Conservation (phyloP, 2,113 vertebrate genomes). For the Bubo blakistoni region DNA sequence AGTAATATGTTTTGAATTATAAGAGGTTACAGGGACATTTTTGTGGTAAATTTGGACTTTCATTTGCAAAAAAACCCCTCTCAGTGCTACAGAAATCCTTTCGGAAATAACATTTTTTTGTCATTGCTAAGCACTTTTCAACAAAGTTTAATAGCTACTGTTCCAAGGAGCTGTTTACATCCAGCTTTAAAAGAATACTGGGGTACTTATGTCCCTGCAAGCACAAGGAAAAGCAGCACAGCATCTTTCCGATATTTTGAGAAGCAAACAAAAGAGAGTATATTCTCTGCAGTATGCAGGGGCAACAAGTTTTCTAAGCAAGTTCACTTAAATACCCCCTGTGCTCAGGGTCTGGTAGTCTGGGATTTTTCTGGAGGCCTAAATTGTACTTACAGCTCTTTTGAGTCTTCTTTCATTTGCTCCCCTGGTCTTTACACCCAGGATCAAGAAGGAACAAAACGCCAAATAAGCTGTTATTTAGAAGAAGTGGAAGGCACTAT, state of each 20-base stretch:
- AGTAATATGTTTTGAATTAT: slow-evolving; percentile 90
- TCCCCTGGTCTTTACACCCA: background rate
- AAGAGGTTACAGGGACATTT: slow-evolving; percentile 85
- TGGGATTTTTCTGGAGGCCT: background rate
- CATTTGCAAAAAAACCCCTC: slow-evolving; percentile 55
- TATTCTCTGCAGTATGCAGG: background rate
- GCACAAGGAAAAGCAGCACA: background rate
- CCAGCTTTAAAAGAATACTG: background rate
- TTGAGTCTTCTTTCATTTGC: background rate
- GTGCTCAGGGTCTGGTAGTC: background rate
- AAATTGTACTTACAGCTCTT: background rate
- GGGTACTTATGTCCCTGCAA: background rate
- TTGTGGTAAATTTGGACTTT: slow-evolving; percentile 84
- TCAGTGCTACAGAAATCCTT: slow-evolving; percentile 36
- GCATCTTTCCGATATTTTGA: background rate
- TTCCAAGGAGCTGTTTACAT: slow-evolving; percentile 45
- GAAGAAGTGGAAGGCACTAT: background rate
- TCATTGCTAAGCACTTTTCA: slow-evolving; percentile 64
- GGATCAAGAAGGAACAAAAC: background rate
- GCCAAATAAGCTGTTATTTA: background rate
- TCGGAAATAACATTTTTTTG: slow-evolving; percentile 65
- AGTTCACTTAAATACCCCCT: background rate
- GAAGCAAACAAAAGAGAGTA: background rate
- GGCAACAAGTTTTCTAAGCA: background rate
- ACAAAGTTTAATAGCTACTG: slow-evolving; percentile 41